phyloP scores from a whole-genome alignment of 1,140 invertebrate species.

The Scaptomyza pallida region DNA sequence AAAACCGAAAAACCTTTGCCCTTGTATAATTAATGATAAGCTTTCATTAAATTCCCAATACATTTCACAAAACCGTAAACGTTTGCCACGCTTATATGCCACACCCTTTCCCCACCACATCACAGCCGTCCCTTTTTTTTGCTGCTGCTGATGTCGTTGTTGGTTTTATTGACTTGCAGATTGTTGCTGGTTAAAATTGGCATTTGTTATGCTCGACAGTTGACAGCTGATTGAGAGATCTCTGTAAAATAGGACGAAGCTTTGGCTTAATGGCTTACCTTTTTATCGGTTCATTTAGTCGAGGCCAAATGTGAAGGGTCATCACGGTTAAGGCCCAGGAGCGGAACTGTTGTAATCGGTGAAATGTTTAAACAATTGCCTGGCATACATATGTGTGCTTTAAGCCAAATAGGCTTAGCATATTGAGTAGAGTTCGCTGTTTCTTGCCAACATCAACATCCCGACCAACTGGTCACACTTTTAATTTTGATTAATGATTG shows the following conservation, averaged over 20 bases:
- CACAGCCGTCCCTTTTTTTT: not conserved
- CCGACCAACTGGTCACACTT: slow-evolving; percentile 55
- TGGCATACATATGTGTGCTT: not conserved
- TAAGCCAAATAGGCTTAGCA: not conserved
- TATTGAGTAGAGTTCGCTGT: too few relatives aligned
- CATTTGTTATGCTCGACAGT: slow-evolving; percentile 50
- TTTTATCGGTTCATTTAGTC: slow-evolving; percentile 54
- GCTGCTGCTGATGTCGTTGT: too few relatives aligned
- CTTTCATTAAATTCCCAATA: slow-evolving; percentile 5
- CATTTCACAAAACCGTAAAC: not conserved
- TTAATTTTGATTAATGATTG: slow-evolving; percentile 77
- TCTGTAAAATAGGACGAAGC: slow-evolving; percentile 34
- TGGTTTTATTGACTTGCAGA: slow-evolving; percentile 43
- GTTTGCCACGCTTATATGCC: not conserved
- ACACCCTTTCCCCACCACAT: too few relatives aligned
- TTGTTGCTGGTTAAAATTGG: slow-evolving; percentile 41
- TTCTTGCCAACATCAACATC: too few relatives aligned
- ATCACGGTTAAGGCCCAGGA: slow-evolving; percentile 5
- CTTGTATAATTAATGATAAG: slow-evolving; percentile 32
- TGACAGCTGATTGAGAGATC: slow-evolving; percentile 62
- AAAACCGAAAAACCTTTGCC: not conserved
- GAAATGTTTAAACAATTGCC: not conserved
- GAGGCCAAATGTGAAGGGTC: slow-evolving; percentile 45
- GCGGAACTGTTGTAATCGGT: not conserved
- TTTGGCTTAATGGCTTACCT: slow-evolving; percentile 44